These are phyloP conservation scores for Halichoeres trimaculatus DNA, from an alignment of 2,113 vertebrate genomes.

Conservation along the genomic window DNA sequence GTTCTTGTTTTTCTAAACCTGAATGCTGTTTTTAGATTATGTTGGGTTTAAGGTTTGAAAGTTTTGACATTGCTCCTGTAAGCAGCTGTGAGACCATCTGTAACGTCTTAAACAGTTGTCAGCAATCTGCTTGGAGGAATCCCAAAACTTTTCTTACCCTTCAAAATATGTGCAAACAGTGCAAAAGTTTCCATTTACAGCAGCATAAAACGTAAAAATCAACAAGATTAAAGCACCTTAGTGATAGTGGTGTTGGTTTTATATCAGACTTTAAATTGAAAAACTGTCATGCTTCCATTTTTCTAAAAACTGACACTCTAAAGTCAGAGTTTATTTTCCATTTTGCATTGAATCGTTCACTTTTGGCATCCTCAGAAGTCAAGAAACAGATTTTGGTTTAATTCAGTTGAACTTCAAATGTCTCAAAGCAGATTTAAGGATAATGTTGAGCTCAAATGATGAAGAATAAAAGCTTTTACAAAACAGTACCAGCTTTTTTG, in stretches of 20 bases:
- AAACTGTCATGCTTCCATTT: neutral
- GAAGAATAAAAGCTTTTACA: neutral
- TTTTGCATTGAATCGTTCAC: neutral
- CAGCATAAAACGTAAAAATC: conserved; percentile 20
- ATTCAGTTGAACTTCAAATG: no score
- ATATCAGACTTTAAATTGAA: neutral
- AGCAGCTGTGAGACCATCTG: no score
- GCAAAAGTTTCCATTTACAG: neutral
- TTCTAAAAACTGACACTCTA: neutral
- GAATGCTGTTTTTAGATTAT: no score
- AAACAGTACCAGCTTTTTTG: neutral
- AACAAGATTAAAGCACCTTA: neutral
- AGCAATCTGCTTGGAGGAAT: no score
- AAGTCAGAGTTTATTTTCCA: conserved; percentile 12
- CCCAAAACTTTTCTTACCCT: no score
- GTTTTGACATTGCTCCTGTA: no score
- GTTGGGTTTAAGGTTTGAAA: no score
- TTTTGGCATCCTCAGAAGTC: no score
- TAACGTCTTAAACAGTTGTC: no score
- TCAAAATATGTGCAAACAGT: no score
- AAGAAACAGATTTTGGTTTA: no score
- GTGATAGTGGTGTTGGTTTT: conserved; percentile 12
- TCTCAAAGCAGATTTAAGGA: no score
- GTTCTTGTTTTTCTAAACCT: neutral
- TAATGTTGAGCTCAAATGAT: neutral